Percentiles rank a stretch among this genome's conserved stretches.
Evolutionary conservation across 1,140 invertebrate genomes (phyloP).

Genomic region (Venustaconcha ellipsiformis): DNA sequence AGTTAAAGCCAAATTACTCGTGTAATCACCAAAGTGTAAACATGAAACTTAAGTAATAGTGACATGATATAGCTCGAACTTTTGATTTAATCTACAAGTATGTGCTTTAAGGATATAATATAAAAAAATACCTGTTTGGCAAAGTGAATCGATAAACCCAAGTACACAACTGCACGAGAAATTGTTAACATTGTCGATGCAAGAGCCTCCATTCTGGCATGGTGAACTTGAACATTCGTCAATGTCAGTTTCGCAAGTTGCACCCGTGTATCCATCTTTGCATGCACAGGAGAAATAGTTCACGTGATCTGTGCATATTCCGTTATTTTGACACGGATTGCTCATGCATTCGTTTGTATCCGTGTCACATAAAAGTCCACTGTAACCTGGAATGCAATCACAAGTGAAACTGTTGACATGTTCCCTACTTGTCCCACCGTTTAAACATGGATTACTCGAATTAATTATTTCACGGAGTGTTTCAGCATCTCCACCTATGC

Average conservation of each 20-base stretch:
- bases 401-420: neutral
- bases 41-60: no score
- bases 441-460: neutral
- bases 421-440: neutral
- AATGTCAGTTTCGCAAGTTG: conserved; percentile 18
- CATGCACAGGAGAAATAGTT: conserved; percentile 11
- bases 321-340: conserved; percentile 7
- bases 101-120: no score
- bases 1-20: no score
- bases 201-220: conserved; percentile 27
- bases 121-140: no score
- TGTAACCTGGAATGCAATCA: neutral
- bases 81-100: no score
- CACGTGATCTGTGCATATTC: conserved; percentile 57
- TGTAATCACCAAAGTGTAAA: no score
- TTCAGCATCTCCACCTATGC: conserved; percentile 11
- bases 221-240: conserved; percentile 40
- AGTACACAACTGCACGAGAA: conserved; percentile 68
- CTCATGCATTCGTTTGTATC: conserved; percentile 4
- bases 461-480: neutral
- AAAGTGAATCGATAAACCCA: conserved; percentile 21
- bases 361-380: neutral
- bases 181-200: conserved; percentile 69
- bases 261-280: neutral
- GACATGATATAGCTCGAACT: no score